These are phyloP conservation scores for Teleiodes luculella DNA, from an alignment of 2,888 invertebrate species.

Conservation along the genomic window DNA sequence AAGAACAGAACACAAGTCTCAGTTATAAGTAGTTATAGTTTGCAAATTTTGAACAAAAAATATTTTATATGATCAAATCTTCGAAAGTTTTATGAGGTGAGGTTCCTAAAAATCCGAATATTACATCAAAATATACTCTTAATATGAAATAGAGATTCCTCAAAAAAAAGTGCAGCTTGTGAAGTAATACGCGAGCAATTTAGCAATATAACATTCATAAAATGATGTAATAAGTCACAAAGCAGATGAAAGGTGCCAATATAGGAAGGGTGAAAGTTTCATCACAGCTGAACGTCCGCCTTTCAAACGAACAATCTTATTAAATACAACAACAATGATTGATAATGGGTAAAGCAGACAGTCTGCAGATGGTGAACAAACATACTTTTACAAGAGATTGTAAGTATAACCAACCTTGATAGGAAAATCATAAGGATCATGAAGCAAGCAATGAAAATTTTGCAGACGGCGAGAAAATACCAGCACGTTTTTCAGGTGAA, in stretches of 20 bases:
- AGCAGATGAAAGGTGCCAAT: slow-evolving; percentile 25
- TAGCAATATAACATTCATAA: no score
- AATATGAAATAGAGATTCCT: no score
- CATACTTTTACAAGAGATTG: not conserved
- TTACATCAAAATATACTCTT: no score
- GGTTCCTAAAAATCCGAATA: no score
- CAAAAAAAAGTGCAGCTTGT: no score
- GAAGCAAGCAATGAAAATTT: slow-evolving; percentile 20
- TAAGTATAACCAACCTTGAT: slow-evolving; percentile 20
- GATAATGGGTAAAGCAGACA: slow-evolving; percentile 44
- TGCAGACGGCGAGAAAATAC: slow-evolving; percentile 7
- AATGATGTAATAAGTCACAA: slow-evolving; percentile 19
- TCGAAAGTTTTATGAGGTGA: no score
- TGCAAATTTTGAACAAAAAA: no score
- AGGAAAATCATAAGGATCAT: slow-evolving; percentile 13
- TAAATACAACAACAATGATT: slow-evolving; percentile 62
- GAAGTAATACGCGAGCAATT: no score
- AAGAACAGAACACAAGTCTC: no score
- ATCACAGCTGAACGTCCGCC: slow-evolving; percentile 34
- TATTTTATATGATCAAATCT: no score
- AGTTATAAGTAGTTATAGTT: no score
- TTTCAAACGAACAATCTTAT: slow-evolving; percentile 53
- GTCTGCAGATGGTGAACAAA: slow-evolving; percentile 24
- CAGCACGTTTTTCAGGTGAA: not conserved
- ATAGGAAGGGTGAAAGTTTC: slow-evolving; percentile 31